These are phyloP conservation scores for Athene noctua DNA, from an alignment of 2,113 vertebrate species.

Conservation along the genomic window DNA sequence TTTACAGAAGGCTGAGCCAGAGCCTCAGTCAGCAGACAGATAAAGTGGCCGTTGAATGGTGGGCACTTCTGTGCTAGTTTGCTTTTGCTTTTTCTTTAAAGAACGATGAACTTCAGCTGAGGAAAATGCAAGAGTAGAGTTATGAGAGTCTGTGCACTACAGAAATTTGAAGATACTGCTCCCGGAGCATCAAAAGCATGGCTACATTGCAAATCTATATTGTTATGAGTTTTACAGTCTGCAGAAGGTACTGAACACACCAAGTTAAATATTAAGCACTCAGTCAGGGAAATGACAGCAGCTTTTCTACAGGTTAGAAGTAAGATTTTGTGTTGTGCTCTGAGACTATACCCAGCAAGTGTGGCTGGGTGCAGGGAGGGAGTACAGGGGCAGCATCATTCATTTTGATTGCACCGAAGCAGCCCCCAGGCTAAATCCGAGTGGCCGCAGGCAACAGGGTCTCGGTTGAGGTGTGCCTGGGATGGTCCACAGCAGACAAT, in stretches of 20 bases:
- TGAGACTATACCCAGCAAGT: neutral
- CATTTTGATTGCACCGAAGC: neutral
- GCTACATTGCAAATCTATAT: neutral
- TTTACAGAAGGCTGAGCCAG: neutral
- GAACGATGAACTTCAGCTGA: neutral
- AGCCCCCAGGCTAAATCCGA: neutral
- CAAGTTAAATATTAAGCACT: neutral
- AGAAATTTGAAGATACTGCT: slow-evolving; percentile 5
- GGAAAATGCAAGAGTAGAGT: neutral
- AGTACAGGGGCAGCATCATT: neutral
- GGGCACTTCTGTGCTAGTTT: neutral
- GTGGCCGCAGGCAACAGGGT: accelerated
- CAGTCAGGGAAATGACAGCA: neutral
- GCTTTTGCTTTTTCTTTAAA: neutral
- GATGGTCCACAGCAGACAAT: neutral
- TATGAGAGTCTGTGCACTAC: neutral
- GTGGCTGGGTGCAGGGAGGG: neutral
- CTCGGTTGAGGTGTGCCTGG: neutral
- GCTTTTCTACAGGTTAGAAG: neutral
- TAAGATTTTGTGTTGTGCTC: neutral
- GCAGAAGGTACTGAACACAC: neutral
- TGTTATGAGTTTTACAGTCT: neutral
- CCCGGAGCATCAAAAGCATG: neutral
- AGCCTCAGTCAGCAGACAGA: neutral
- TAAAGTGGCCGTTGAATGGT: neutral